A percentile compares a stretch with the other conserved stretches of the same genome.
These are phyloP conservation scores for Coreius guichenoti DNA, from an alignment of 2,797 vertebrate species.

Conservation along the genomic window DNA sequence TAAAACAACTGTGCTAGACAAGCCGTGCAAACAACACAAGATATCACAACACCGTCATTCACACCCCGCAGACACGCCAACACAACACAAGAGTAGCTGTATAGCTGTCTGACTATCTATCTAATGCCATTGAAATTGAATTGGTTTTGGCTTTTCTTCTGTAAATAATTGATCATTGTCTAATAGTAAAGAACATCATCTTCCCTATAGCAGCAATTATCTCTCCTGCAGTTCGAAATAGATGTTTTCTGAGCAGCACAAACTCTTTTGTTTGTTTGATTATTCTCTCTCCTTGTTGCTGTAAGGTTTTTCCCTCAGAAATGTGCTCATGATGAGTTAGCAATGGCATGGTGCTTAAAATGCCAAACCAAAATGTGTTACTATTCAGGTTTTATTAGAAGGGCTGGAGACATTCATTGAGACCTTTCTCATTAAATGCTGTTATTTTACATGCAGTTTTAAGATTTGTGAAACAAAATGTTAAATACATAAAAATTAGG, in stretches of 20 bases:
- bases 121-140: not conserved
- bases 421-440: not conserved
- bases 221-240: slow-evolving; percentile 53
- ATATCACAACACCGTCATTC: slow-evolving; percentile 8
- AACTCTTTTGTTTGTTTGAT: slow-evolving; percentile 20
- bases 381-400: not conserved
- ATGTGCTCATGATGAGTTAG: not conserved
- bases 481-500: not conserved
- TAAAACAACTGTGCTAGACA: slow-evolving; percentile 63
- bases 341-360: too few relatives aligned
- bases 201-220: slow-evolving; percentile 37
- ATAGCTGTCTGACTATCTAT: not conserved
- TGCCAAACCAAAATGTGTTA: slow-evolving; percentile 4
- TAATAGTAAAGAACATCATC: not conserved
- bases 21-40: slow-evolving; percentile 53
- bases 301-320: not conserved
- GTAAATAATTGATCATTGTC: slow-evolving; percentile 9
- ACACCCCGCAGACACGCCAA: slow-evolving; percentile 10
- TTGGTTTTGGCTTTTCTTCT: slow-evolving; percentile 13
- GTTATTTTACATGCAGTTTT: not conserved
- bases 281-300: slow-evolving; percentile 19
- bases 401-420: not conserved
- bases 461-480: not conserved
- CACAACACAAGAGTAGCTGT: not conserved
- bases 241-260: slow-evolving; percentile 35